phyloP scores from a whole-genome alignment of 2,113 vertebrate species.

The Sebastes fasciatus region DNA sequence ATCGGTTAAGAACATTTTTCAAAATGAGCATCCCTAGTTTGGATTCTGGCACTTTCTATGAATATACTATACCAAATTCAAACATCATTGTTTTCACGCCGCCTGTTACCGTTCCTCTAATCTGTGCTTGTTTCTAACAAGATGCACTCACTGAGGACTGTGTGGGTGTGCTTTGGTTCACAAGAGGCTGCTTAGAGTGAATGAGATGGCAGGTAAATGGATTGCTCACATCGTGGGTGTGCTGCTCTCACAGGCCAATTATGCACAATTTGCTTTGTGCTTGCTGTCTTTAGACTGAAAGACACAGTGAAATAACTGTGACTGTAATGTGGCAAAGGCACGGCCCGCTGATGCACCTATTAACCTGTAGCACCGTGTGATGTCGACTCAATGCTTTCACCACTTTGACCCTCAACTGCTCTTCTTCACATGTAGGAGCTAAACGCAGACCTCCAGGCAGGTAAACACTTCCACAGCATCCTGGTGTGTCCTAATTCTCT shows the following conservation, averaged over 20 bases:
- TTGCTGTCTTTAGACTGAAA: conserved; percentile 15
- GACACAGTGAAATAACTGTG: not conserved
- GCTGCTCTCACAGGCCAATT: conserved; percentile 13
- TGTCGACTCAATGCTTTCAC: conserved; percentile 36
- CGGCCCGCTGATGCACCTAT: not conserved
- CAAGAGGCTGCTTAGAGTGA: conserved; percentile 27
- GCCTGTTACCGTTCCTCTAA: conserved; percentile 24
- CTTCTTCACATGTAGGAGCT: conserved; percentile 88
- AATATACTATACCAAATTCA: not conserved
- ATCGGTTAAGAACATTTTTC: too few relatives aligned
- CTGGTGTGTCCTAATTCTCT: not conserved
- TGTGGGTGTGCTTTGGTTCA: conserved; percentile 37
- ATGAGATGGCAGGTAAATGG: conserved; percentile 28
- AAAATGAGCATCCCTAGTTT: too few relatives aligned
- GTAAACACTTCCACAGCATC: conserved; percentile 78
- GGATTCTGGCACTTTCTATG: not conserved
- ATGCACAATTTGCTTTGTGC: conserved; percentile 20
- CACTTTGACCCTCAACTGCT: conserved; percentile 70
- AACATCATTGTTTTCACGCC: conserved; percentile 1
- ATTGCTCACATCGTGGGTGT: conserved; percentile 20
- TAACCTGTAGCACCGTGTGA: conserved; percentile 24
- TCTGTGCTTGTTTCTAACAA: conserved; percentile 43
- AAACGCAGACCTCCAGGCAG: conserved; percentile 85
- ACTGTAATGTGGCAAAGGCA: not conserved
- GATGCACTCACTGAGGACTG: conserved; percentile 32